Base-by-base conservation (phyloP, 2,797 vertebrate species). In the Dermochelys coriacea region DNA sequence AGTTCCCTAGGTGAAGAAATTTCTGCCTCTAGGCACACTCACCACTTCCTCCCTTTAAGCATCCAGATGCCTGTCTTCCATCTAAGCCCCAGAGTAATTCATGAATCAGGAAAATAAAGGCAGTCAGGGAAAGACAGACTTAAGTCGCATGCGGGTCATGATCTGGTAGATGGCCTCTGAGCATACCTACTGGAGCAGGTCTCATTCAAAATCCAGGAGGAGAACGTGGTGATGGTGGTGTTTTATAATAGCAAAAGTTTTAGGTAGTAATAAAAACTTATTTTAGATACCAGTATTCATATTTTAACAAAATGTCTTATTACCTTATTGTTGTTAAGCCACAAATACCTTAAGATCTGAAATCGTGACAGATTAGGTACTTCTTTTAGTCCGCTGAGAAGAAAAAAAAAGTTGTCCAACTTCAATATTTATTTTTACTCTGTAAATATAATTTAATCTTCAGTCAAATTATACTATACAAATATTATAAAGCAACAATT, bases 311-410 rank as follows among this genome's bases (percentile, higher is more conserved):
- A 93, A 64, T 57, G 77, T 37, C 6, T 89, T 82, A 61, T 89
- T 98, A 99, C 98, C 98, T 98, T 98, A 90, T 98, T 98, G 96
- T 98, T 98, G 88, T 98, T 98, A 80, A 99, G 97, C 99, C 98
- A 98, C 94, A 99, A 93, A 86, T 97, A 98, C 91, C 95, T 98
- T 95, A 99, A 96, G 68, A 97, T 98, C 82, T 31, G 95, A 97
- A 99, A 99, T 77, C 37, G 96, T 27, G 98, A 98, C 16, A 99
- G 97, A 95, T 98, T 98, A 8, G 98, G 97, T 78, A 99, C 93
- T 64, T 97, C 97, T 91, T 80, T 97, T 74, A 99, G 94, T 64
- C 96, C 96, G 95, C 98, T 99, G 87, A 87, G 92, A 92, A 49
- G 82, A 95, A 95, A 64, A 91, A 80, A 84, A 90, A 86, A 85